Conservation (phyloP, 2,888 invertebrate genomes). For the Elmis aenea region DNA sequence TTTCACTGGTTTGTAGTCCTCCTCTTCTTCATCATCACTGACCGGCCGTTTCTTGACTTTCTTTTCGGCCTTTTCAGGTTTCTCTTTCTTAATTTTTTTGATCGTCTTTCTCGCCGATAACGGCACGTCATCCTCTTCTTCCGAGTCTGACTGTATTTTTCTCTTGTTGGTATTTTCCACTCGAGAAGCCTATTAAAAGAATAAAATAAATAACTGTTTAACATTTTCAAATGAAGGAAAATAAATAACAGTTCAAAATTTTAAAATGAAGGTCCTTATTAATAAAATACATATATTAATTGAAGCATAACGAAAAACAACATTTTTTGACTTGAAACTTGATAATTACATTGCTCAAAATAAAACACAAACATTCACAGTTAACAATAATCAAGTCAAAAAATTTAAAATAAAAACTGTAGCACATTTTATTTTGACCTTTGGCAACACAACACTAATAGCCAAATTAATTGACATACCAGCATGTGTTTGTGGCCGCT, state of each 20-base stretch:
- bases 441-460: conserved; percentile 24
- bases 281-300: too few relatives aligned
- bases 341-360: too few relatives aligned
- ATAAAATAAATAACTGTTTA: conserved; percentile 5
- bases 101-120: conserved; percentile 62
- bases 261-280: too few relatives aligned
- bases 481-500: conserved; percentile 29
- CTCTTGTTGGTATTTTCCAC: conserved; percentile 20
- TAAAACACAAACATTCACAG: too few relatives aligned
- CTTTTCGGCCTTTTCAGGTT: conserved; percentile 53
- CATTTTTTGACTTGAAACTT: too few relatives aligned
- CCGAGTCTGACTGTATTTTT: conserved; percentile 25
- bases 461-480: conserved; percentile 27
- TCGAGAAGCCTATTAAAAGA: conserved; percentile 22
- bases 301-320: too few relatives aligned
- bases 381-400: too few relatives aligned
- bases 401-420: too few relatives aligned
- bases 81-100: conserved; percentile 53
- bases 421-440: too few relatives aligned
- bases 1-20: conserved; percentile 55
- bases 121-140: conserved; percentile 63
- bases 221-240: conserved; percentile 3
- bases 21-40: conserved; percentile 55
- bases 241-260: conserved; percentile 1
- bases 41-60: conserved; percentile 44